A percentile compares a stretch with the other conserved stretches of the same genome.
Evolutionary conservation across 1,140 invertebrate species (phyloP).

Genomic region (Potamilus streckersoni): DNA sequence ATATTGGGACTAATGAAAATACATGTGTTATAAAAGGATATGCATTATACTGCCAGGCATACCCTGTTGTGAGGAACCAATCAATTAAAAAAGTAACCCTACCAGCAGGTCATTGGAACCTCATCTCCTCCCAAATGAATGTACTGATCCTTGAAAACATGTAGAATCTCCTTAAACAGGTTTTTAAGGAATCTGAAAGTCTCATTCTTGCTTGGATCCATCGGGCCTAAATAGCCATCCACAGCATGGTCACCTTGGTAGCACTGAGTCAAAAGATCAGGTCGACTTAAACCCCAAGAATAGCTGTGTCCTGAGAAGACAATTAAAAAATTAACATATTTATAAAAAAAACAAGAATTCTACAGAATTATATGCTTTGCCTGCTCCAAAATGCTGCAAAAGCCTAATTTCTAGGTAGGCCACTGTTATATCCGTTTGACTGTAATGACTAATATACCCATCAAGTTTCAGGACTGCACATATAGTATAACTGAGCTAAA

Average conservation of each 20-base stretch:
- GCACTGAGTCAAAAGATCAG: conserved; percentile 82
- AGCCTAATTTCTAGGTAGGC: too few species aligned
- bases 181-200: conserved; percentile 64
- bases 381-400: too few species aligned
- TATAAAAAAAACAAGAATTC: background rate
- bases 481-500: too few species aligned
- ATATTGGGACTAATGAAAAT: too few species aligned
- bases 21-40: too few species aligned
- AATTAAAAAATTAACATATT: conserved; percentile 1
- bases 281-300: conserved; percentile 84
- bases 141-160: conserved; percentile 66
- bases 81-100: conserved; percentile 36
- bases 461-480: too few species aligned
- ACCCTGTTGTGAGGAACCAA: too few species aligned
- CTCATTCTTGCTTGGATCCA: conserved; percentile 64
- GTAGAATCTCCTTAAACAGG: conserved; percentile 63
- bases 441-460: too few species aligned
- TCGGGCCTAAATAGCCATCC: conserved; percentile 76
- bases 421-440: too few species aligned
- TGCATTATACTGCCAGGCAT: too few species aligned
- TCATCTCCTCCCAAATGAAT: conserved; percentile 87
- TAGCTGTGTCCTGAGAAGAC: conserved; percentile 80
- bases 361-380: background rate
- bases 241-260: conserved; percentile 66
- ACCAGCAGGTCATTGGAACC: conserved; percentile 89